phyloP scores from a whole-genome alignment of 2,888 invertebrate species.

The Willowsia nigromaculata region DNA sequence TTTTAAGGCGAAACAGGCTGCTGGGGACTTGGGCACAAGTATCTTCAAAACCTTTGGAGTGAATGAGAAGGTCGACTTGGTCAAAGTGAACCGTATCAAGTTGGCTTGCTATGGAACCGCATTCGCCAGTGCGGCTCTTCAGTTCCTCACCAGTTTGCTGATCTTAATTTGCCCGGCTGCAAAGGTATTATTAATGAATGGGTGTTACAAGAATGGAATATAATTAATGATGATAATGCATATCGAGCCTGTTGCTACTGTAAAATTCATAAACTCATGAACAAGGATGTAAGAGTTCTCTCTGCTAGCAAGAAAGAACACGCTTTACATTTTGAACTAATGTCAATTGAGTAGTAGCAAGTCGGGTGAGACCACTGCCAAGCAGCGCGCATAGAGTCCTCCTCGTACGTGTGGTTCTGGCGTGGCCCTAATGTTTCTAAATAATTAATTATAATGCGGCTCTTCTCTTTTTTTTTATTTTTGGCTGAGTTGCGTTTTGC shows the following conservation, averaged over 20 bases:
- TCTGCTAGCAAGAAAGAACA: background rate
- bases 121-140: conserved; percentile 74
- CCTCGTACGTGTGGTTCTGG: background rate
- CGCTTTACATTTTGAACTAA: background rate
- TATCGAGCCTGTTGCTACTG: background rate
- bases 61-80: conserved; percentile 52
- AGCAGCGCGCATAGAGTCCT: background rate
- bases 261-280: background rate
- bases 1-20: conserved; percentile 12
- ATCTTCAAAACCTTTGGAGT: conserved; percentile 20
- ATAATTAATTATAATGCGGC: conserved; percentile 57
- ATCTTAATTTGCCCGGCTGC: conserved; percentile 73
- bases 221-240: background rate
- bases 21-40: conserved; percentile 36
- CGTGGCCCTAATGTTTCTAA: conserved; percentile 36
- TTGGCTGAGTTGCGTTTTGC: conserved; percentile 8
- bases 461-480: conserved; percentile 21
- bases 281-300: background rate
- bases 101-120: conserved; percentile 70
- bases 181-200: conserved; percentile 65
- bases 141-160: conserved; percentile 73
- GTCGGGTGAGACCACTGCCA: background rate
- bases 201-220: background rate
- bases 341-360: background rate
- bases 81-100: conserved; percentile 65